Evolutionary conservation across 1,140 invertebrate genomes (phyloP).

Genomic region (Drosophila auraria): DNA sequence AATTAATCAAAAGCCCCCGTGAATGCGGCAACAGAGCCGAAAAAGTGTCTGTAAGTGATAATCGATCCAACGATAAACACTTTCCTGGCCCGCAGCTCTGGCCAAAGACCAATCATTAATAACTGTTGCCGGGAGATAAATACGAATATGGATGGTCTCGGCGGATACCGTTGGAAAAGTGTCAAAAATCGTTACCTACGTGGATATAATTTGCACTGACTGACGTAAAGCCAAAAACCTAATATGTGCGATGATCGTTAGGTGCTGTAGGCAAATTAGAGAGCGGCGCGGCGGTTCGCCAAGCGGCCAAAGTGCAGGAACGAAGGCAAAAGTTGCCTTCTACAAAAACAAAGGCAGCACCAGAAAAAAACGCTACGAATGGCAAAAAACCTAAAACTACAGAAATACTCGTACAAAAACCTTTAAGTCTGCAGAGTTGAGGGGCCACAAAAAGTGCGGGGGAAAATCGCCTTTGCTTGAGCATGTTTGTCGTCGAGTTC

Average conservation of each 20-base stretch:
- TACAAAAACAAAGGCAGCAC: constrained; percentile 7
- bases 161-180: constrained; percentile 56
- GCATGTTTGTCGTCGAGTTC: constrained; percentile 63
- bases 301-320: constrained; percentile 41
- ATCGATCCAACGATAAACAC: constrained; percentile 55
- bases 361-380: constrained; percentile 5
- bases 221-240: constrained; percentile 46
- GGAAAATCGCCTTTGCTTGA: constrained; percentile 34
- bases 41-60: constrained; percentile 66
- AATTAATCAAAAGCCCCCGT: constrained; percentile 23
- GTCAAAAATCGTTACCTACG: constrained; percentile 51
- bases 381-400: constrained; percentile 19
- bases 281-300: constrained; percentile 37
- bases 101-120: constrained; percentile 44
- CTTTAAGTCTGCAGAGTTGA: constrained; percentile 45
- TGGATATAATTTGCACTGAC: constrained; percentile 44
- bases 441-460: constrained; percentile 4
- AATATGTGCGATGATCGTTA: constrained; percentile 58
- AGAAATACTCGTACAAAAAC: constrained; percentile 30
- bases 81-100: constrained; percentile 58
- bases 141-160: constrained; percentile 24
- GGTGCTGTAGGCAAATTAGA: constrained; percentile 63
- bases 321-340: constrained; percentile 48
- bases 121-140: constrained; percentile 40
- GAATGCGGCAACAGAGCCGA: constrained; percentile 15